phyloP scores from a whole-genome alignment of 2,888 invertebrate species.

The Perdita meconis region DNA sequence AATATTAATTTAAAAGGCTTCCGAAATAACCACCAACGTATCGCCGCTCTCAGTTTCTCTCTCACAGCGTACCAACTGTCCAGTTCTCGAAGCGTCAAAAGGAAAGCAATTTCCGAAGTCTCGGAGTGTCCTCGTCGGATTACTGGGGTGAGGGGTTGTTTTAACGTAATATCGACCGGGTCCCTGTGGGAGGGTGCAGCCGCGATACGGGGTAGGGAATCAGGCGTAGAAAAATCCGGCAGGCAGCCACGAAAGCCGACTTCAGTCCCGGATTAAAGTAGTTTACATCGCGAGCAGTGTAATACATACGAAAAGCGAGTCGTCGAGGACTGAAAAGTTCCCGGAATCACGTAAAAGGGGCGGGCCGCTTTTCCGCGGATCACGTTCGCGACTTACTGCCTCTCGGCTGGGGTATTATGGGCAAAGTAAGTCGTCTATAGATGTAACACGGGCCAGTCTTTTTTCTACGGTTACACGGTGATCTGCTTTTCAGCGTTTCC shows the following conservation, averaged over 20 bases:
- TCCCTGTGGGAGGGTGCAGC: constrained; percentile 16
- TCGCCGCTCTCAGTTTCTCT: too few relatives aligned
- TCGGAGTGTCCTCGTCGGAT: constrained; percentile 40
- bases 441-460: constrained; percentile 35
- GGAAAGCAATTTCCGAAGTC: constrained; percentile 41
- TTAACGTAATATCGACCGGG: constrained; percentile 51
- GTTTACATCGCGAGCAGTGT: constrained; percentile 64
- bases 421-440: constrained; percentile 40
- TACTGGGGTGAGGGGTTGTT: constrained; percentile 45
- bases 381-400: constrained; percentile 72
- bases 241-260: constrained; percentile 25
- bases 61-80: background rate
- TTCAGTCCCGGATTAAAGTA: constrained; percentile 60
- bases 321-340: constrained; percentile 60
- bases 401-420: constrained; percentile 55
- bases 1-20: too few relatives aligned
- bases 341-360: constrained; percentile 57
- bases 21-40: too few relatives aligned
- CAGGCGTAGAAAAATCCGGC: constrained; percentile 52
- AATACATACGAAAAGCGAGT: constrained; percentile 65
- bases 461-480: constrained; percentile 27
- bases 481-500: constrained; percentile 31
- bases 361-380: constrained; percentile 61
- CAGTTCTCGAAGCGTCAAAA: constrained; percentile 17
- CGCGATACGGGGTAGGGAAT: constrained; percentile 36